Conservation (phyloP, 2,888 invertebrate species). For the Neoitamus cyanurus region DNA sequence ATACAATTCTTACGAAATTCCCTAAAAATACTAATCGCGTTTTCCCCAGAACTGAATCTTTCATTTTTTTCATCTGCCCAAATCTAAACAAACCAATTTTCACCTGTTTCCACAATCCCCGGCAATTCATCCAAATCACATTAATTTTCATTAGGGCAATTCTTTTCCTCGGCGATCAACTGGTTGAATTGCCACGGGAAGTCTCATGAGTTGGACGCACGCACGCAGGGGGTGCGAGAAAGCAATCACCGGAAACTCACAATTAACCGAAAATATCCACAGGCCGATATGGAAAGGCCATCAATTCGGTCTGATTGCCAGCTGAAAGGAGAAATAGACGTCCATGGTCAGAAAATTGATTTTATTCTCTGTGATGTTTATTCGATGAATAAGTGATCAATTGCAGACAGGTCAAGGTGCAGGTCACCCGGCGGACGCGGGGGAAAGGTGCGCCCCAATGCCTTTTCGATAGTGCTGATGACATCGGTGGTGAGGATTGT, state of each 20-base stretch:
- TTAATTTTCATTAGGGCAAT: background rate
- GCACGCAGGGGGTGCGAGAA: background rate
- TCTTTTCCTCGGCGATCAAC: background rate
- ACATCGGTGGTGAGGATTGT: background rate
- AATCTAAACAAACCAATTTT: background rate
- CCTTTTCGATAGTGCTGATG: background rate
- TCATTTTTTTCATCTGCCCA: background rate
- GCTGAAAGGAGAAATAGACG: background rate
- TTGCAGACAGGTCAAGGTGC: background rate
- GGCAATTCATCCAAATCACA: background rate
- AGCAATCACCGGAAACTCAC: background rate
- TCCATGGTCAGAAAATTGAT: background rate
- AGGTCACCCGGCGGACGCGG: background rate
- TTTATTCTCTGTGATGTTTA: background rate
- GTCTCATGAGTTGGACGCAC: background rate
- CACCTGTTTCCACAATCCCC: background rate
- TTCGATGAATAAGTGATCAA: slow-evolving; percentile 14
- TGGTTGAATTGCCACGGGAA: background rate
- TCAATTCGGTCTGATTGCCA: background rate
- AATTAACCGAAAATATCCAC: background rate
- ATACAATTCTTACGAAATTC: background rate
- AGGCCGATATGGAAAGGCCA: background rate
- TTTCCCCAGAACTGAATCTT: background rate
- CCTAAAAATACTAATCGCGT: background rate
- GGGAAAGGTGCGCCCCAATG: too few species aligned